Conservation (phyloP, 2,888 invertebrate species). For the Nemotelus nigrinus region DNA sequence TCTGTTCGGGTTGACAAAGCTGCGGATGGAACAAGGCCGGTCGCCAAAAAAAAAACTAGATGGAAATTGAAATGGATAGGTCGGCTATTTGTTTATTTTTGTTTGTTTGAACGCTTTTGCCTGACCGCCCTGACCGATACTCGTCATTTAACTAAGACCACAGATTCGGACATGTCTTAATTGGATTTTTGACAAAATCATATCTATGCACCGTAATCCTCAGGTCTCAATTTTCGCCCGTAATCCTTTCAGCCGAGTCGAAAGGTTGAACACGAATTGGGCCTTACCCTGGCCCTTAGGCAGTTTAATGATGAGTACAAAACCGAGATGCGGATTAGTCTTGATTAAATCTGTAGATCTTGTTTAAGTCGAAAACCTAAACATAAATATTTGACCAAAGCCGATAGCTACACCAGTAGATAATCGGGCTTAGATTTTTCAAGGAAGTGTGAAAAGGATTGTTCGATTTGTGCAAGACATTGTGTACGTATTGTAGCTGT, state of each 20-base stretch:
- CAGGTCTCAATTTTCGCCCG: conserved; percentile 28
- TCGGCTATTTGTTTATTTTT: conserved; percentile 42
- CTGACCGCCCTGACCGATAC: conserved; percentile 19
- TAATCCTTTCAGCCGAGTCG: conserved; percentile 35
- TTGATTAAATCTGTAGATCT: conserved; percentile 36
- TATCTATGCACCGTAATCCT: conserved; percentile 29
- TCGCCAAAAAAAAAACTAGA: background rate
- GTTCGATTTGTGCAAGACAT: background rate
- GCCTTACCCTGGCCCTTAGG: conserved; percentile 3
- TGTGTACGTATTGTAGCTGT: too few species aligned
- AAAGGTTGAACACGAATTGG: conserved; percentile 4
- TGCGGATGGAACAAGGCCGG: background rate
- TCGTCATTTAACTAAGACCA: conserved; percentile 12
- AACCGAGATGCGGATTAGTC: conserved; percentile 25
- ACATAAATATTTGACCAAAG: conserved; percentile 43
- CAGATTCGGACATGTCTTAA: conserved; percentile 23
- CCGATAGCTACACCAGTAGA: conserved; percentile 24
- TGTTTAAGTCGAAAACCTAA: conserved; percentile 33
- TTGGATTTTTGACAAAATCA: conserved; percentile 43
- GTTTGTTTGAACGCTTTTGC: conserved; percentile 38
- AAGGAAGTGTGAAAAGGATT: background rate
- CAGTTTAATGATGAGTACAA: conserved; percentile 37
- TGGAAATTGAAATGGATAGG: conserved; percentile 27
- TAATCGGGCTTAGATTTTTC: conserved; percentile 26
- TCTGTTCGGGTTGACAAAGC: conserved; percentile 40